A percentile compares a stretch with the other conserved stretches of the same genome.
phyloP scores from a whole-genome alignment of 2,888 invertebrate species.

The Clistopyga incitator region DNA sequence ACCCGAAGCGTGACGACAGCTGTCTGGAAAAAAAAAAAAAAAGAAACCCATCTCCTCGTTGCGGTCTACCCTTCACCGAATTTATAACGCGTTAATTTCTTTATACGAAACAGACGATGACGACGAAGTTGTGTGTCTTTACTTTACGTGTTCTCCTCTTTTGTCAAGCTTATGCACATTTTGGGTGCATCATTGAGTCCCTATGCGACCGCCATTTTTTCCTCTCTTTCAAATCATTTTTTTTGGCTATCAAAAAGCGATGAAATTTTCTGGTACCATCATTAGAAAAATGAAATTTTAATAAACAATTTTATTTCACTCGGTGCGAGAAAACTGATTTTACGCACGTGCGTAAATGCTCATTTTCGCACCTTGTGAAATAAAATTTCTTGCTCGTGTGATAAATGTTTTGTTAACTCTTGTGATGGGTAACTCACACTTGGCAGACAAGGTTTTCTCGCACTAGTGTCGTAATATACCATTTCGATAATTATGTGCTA shows the following conservation, averaged over 20 bases:
- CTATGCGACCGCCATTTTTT: slow-evolving; percentile 14
- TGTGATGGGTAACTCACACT: too few species aligned
- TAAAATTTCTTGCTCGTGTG: too few species aligned
- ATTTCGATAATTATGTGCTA: too few species aligned
- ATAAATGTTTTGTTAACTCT: too few species aligned
- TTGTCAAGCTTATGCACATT: not conserved
- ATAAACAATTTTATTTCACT: too few species aligned
- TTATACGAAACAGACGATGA: slow-evolving; percentile 46
- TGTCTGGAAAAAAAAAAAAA: slow-evolving; percentile 48
- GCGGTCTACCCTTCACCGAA: slow-evolving; percentile 48
- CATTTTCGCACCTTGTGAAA: too few species aligned
- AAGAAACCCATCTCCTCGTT: slow-evolving; percentile 52
- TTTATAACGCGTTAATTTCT: slow-evolving; percentile 62
- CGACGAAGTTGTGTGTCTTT: slow-evolving; percentile 37
- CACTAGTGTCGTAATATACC: too few species aligned
- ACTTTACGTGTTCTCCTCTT: slow-evolving; percentile 28
- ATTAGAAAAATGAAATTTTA: not conserved
- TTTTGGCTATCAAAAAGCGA: too few species aligned
- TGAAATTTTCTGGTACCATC: too few species aligned
- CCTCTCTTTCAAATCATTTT: not conserved
- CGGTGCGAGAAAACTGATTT: too few species aligned
- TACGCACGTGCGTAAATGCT: too few species aligned
- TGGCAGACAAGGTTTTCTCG: too few species aligned
- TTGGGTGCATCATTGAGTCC: slow-evolving; percentile 24
- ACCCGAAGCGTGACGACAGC: slow-evolving; percentile 61